Conservation (phyloP, 2,888 invertebrate genomes). For the Ptychoptera contaminata region DNA sequence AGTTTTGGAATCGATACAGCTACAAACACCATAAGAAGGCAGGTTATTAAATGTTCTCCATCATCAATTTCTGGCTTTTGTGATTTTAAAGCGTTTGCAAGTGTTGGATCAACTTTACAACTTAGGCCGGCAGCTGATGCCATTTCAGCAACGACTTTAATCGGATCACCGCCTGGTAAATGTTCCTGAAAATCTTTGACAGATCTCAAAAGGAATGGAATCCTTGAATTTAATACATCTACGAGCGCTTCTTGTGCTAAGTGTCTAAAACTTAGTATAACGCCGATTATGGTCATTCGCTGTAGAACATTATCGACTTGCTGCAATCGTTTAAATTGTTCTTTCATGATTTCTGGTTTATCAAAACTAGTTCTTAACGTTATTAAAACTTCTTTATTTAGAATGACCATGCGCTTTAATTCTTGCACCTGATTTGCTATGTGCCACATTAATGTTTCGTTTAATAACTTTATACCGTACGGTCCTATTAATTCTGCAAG, state of each 20-base stretch:
- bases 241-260: slow-evolving; percentile 86
- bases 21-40: slow-evolving; percentile 95
- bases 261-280: slow-evolving; percentile 89
- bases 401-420: slow-evolving; percentile 76
- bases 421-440: slow-evolving; percentile 97
- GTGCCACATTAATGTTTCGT: slow-evolving; percentile 97
- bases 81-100: slow-evolving; percentile 75
- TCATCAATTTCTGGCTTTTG: slow-evolving; percentile 80
- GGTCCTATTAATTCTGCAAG: slow-evolving; percentile 95
- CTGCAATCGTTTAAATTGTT: slow-evolving; percentile 77
- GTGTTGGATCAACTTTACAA: slow-evolving; percentile 89
- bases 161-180: slow-evolving; percentile 75
- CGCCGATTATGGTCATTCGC: slow-evolving; percentile 95
- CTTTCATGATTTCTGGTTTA: slow-evolving; percentile 96
- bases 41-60: slow-evolving; percentile 86
- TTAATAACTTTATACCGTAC: slow-evolving; percentile 93
- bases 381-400: slow-evolving; percentile 84
- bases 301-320: slow-evolving; percentile 92
- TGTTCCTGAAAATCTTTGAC: slow-evolving; percentile 90
- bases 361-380: slow-evolving; percentile 92
- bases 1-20: slow-evolving; percentile 94
- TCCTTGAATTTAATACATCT: slow-evolving; percentile 83
- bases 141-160: slow-evolving; percentile 91
- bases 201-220: slow-evolving; percentile 91
- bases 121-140: slow-evolving; percentile 88